Conservation (phyloP, 2,888 invertebrate genomes). For the Oscheius sp. region DNA sequence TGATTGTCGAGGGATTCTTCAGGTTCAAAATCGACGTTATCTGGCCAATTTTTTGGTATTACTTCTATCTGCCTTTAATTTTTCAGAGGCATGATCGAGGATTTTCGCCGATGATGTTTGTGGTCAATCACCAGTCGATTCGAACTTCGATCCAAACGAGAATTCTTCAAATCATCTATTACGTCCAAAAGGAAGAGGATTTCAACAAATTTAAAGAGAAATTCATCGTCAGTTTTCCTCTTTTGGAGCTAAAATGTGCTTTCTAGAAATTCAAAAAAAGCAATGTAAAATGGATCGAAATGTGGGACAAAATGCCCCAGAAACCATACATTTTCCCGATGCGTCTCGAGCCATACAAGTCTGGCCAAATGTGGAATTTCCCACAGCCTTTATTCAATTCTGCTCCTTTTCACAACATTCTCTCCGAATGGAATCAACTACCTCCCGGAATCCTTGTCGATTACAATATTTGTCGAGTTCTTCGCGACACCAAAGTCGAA, state of each 20-base stretch:
- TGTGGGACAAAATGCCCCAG: neutral
- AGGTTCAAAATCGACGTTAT: neutral
- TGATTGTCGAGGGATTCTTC: neutral
- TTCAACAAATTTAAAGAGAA: neutral
- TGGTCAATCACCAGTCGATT: neutral
- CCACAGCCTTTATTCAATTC: neutral
- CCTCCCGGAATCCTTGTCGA: neutral
- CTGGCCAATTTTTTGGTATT: neutral
- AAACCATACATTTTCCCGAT: neutral
- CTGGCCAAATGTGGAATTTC: neutral
- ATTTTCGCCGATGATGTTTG: constrained; percentile 3
- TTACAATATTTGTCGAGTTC: constrained; percentile 13
- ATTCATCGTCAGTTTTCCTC: neutral
- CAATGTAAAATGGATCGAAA: too few relatives aligned
- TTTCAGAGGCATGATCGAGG: neutral
- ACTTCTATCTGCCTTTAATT: too few relatives aligned
- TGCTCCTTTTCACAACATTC: neutral
- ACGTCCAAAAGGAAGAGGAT: neutral
- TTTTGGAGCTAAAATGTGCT: neutral
- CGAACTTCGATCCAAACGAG: too few relatives aligned
- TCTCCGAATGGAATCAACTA: neutral
- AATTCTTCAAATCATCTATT: neutral
- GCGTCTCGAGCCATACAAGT: neutral
- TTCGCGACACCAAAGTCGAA: neutral
- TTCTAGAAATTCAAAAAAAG: too few relatives aligned